Evolutionary conservation across 2,113 vertebrate species (phyloP).

Genomic region (Riparia riparia): DNA sequence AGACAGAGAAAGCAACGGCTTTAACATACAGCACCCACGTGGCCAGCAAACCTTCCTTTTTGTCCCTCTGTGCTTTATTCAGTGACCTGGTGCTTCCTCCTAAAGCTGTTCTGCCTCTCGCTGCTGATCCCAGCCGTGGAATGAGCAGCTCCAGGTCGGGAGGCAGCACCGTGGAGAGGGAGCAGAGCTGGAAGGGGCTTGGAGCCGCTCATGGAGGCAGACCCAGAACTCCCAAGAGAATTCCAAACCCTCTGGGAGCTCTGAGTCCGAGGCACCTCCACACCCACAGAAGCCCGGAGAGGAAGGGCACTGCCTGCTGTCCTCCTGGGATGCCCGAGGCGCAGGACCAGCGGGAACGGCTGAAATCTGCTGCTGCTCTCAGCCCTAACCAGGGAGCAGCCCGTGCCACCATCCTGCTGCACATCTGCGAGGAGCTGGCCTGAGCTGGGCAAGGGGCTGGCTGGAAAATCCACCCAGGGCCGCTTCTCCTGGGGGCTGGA

Average conservation of each 20-base stretch:
- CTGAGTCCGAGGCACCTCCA: fast-evolving
- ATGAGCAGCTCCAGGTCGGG: background rate
- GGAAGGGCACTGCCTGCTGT: background rate
- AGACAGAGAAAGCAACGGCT: background rate
- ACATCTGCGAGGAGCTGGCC: background rate
- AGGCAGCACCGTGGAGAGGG: background rate
- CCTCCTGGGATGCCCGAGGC: background rate
- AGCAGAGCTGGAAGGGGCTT: background rate
- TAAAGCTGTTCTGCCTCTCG: background rate
- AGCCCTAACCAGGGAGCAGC: background rate
- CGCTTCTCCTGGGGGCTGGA: background rate
- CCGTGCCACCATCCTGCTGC: background rate
- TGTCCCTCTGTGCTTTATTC: background rate
- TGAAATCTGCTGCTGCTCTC: background rate
- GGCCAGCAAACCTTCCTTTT: background rate
- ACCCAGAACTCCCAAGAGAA: fast-evolving
- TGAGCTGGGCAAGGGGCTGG: background rate
- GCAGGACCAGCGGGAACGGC: background rate
- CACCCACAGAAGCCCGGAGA: fast-evolving
- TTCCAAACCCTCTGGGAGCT: background rate
- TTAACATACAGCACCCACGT: background rate
- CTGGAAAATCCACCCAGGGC: background rate
- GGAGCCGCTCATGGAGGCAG: background rate
- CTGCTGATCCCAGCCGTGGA: background rate
- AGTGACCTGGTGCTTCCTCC: background rate